Evolutionary conservation across 1,140 invertebrate species (phyloP), one percentile per base, ranked within the genome.

Genomic region (Drosophila tropicalis): DNA sequence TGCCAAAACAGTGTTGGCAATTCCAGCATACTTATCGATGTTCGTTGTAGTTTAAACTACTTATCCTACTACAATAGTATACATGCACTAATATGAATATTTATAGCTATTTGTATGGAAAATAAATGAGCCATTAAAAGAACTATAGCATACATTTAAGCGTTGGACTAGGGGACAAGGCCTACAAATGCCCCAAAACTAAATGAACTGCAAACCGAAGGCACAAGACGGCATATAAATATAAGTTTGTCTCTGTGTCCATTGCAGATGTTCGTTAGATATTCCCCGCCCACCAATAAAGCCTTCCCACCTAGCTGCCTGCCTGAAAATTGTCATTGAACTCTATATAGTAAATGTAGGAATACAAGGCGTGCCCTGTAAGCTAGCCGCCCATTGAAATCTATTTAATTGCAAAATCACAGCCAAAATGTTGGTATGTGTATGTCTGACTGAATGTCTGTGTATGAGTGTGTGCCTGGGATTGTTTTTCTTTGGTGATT

Each of bases 321-420:
- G 17, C 34, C 34, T 3, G 15, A 47, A 41, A 61, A 73, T 86
- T 87, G 83, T 87, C 83, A 87, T 87, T 89, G 83, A 87, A 87
- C 84, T 89, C 76, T 32, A 36, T 62, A 56, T 41, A 29, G 66
- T 29, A 39, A 22, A 40, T 56, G 34, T 62, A 34, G 61, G 69
- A 61, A 63, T 67, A 68, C 62, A 67, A 66, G 56, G 62, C 39
- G 39, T 41, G 10, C 5, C 17, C 25, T 32, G n/a, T 44, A 6
- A 22, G 62, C n/a, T n/a, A 47, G 47, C 62, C 39, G 29, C 64
- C 51, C 13, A 41, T 77, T 76, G 47, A 87, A 87, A 87, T 87
- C 83, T 83, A 89, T 87, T 87, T 87, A 87, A 87, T 87, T 87
- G 83, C 84, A 67, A 89, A 87, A 87, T 87, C 83, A 87, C 83